Evolutionary conservation across 2,797 vertebrate species (phyloP), one percentile per base, ranked within the genome.

Genomic region (Zonotrichia albicollis): DNA sequence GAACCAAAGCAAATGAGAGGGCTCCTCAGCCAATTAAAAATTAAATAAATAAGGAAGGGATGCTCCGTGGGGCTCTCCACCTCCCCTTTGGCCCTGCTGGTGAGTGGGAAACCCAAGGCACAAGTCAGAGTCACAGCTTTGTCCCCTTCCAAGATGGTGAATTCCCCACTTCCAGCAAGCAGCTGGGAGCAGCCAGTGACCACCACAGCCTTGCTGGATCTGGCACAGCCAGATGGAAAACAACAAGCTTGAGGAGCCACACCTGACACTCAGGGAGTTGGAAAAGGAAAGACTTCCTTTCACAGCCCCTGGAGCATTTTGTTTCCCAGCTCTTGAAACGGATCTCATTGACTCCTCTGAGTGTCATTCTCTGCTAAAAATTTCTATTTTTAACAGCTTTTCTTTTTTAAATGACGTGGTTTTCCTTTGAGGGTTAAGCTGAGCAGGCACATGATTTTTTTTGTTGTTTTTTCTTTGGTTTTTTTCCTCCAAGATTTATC

Each of bases 21-120:
- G 45, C 73, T 88, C 70, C 81, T 94, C 79, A 93, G 81, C 84
- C 64, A 90, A 96, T 94, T 95, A 84, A 75, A 75, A 74, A 78
- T 58, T 45, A 70, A 54, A 78, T 64, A 38, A 62, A 71, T 51
- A 66, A 74, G 51, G 13, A 70, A 68, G 34, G 26, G 34, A 48
- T 64, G 51, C 50, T 84, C 70, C 1, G 0, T 26, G 13, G 50
- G 57, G 40, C 43, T 82, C 70, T 32, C 21, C 22, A 29, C 32
- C 36, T 71, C 36, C 54, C 40, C 17, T 81, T 73, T 0, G 0
- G 53, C 48, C 46, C 13, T 1, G 1, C 10, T 2, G 0, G 26
- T 0, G 0, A 71, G 29, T 4, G 34, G 66, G 51, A 81, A 78
- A 93, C n/a, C 43, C 62, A 84, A 42, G 66, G 78, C 38, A 29